These are phyloP conservation scores for Drosophila malerkotliana DNA, from an alignment of 1,140 invertebrate species.

Conservation along the genomic window DNA sequence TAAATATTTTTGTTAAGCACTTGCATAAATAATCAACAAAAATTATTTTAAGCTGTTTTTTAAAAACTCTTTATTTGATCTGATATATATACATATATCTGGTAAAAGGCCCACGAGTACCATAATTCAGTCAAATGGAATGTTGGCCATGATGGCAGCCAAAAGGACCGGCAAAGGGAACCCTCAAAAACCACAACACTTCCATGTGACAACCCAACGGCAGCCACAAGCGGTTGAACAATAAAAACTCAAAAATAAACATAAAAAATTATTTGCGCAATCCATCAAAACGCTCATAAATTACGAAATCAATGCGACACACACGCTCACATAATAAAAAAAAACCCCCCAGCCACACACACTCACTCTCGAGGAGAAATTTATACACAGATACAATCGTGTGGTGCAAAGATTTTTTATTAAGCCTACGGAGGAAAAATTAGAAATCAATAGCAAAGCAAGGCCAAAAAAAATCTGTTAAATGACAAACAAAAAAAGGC, in stretches of 20 bases:
- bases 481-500: conserved; percentile 55
- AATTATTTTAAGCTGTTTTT: neutral
- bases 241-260: conserved; percentile 53
- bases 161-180: neutral
- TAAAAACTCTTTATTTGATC: neutral
- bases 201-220: conserved; percentile 14
- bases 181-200: conserved; percentile 12
- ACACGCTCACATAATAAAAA: conserved; percentile 41
- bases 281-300: conserved; percentile 70
- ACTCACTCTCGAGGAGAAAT: neutral
- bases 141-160: conserved; percentile 8
- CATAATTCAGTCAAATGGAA: conserved; percentile 21
- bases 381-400: conserved; percentile 6
- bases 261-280: conserved; percentile 66
- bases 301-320: conserved; percentile 67
- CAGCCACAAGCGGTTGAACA: conserved; percentile 44
- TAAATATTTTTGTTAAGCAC: too few relatives aligned
- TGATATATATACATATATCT: neutral
- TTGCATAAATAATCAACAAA: too few relatives aligned
- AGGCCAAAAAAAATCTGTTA: conserved; percentile 62
- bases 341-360: conserved; percentile 16
- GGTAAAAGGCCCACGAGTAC: neutral
- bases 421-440: conserved; percentile 58
- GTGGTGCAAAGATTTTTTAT: conserved; percentile 36
- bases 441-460: conserved; percentile 65